Base-by-base conservation (phyloP, 2,888 invertebrate species). In the Diabrotica balteata region DNA sequence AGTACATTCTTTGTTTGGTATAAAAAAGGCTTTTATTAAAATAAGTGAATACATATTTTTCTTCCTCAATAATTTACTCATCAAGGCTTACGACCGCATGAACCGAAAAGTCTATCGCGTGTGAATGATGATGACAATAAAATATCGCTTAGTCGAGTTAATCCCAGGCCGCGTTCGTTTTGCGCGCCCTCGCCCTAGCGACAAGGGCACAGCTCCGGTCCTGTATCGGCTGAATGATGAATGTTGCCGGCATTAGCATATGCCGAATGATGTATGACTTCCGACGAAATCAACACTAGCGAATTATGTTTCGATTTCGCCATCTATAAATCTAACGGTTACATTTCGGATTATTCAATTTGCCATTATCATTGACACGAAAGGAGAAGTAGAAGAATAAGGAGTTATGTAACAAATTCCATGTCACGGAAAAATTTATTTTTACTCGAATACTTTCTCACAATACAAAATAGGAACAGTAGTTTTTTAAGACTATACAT, bases 191-290 rank as follows among this genome's bases (percentile, higher is more conserved):
- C 52, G 22, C 62, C 62, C 62, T 53, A 42, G n/a, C 45, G 44
- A 17, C 54, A 49, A 63, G 70, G 63, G 69, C 68, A 69, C 71
- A 66, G 66, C 67, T 70, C 71, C 70, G 73, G 76, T 52, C 70
- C 70, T 70, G 77, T 78, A 76, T 75, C 68, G 75, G 74, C 70
- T 67, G 78, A 79, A 82, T 82, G 82, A 83, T 83, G 77, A 81
- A 83, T 83, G 81, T 79, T 77, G 78, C 76, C 79, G 73, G 78
- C 82, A 82, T 83, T 83, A 82, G 82, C 83, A 83, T 83, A 81
- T 82, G 82, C 80, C 80, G 81, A 80, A 83, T 83, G 83, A 83
- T 83, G 79, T 81, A 83, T 79, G 82, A 78, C 77, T 80, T 81
- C 80, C 81, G 78, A 74, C 72, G 81, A 79, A 82, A 82, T 82